Evolutionary conservation across 2,113 vertebrate genomes (phyloP).

Genomic region (Terrapene triunguis): DNA sequence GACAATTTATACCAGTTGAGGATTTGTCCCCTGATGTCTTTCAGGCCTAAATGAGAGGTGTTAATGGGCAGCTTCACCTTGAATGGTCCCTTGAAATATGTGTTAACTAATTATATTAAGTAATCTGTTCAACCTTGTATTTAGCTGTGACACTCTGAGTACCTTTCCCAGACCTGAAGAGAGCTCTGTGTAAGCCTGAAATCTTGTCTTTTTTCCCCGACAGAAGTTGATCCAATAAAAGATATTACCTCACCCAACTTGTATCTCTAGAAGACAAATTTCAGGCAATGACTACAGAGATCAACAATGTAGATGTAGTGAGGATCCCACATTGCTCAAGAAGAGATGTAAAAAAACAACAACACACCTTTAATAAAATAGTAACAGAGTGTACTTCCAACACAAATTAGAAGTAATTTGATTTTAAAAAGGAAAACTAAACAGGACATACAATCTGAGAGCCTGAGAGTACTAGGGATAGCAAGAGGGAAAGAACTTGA

Average conservation of each 20-base stretch:
- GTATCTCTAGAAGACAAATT: background rate
- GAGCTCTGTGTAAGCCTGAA: too few relatives aligned
- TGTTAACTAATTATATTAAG: background rate
- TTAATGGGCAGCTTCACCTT: too few relatives aligned
- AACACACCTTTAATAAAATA: background rate
- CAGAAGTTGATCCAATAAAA: background rate
- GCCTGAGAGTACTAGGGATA: background rate
- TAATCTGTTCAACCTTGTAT: background rate
- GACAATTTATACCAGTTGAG: too few relatives aligned
- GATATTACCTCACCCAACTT: background rate
- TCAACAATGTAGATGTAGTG: accelerated
- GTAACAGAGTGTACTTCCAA: accelerated
- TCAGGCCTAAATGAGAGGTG: too few relatives aligned
- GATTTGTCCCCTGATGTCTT: too few relatives aligned
- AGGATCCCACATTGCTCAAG: accelerated
- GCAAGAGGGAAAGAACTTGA: background rate
- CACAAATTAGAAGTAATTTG: background rate
- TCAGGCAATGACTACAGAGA: background rate
- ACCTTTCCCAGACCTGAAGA: too few relatives aligned
- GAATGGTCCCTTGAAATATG: too few relatives aligned
- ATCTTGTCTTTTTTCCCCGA: too few relatives aligned
- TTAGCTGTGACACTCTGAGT: background rate
- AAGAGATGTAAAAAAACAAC: background rate
- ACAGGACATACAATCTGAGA: background rate
- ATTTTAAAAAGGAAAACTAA: background rate